phyloP scores from a whole-genome alignment of 2,888 invertebrate genomes.

The Capitulum mitella region DNA sequence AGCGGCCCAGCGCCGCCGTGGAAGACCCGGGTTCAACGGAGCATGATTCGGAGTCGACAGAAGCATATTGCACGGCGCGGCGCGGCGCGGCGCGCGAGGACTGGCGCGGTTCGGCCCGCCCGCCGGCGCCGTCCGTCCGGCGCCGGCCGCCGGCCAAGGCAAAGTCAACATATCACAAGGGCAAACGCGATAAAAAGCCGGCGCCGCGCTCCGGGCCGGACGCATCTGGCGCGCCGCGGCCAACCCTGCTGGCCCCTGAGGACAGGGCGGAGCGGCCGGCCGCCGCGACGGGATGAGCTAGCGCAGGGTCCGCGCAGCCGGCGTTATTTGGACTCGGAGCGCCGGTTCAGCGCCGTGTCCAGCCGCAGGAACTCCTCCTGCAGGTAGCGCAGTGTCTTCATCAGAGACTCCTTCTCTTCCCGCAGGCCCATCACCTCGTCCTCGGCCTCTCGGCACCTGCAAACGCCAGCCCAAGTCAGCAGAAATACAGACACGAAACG shows the following conservation, averaged over 20 bases:
- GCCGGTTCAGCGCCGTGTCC: background rate
- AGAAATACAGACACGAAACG: no score
- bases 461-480: background rate
- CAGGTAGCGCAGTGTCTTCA: slow-evolving; percentile 15
- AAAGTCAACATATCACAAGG: background rate
- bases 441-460: slow-evolving; percentile 5
- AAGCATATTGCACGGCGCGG: slow-evolving; percentile 4
- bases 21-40: background rate
- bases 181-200: background rate
- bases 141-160: background rate
- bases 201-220: background rate
- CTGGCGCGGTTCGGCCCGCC: background rate
- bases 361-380: slow-evolving; percentile 15
- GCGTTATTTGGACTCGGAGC: background rate
- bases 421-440: background rate
- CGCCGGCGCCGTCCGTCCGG: background rate
- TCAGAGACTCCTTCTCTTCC: slow-evolving; percentile 10
- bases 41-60: background rate
- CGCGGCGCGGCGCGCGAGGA: background rate
- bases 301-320: background rate
- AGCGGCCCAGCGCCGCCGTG: background rate
- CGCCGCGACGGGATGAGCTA: background rate
- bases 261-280: background rate
- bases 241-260: background rate
- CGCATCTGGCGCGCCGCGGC: background rate